Base-by-base conservation (phyloP, 1,140 invertebrate genomes). In the Drosophila seguyi region DNA sequence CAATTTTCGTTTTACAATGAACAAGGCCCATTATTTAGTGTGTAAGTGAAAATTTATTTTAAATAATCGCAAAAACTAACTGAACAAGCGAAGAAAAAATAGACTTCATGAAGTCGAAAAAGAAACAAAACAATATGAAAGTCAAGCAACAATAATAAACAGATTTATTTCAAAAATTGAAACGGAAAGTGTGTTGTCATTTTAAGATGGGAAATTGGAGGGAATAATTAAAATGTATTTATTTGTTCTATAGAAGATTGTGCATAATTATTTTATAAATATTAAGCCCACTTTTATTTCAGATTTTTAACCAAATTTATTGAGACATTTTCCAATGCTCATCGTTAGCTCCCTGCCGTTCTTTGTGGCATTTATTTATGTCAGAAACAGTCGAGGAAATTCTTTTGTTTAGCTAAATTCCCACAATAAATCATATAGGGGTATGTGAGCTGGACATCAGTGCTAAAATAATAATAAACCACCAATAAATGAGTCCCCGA, bases 1-100 rank as follows among this genome's bases (percentile, higher is more conserved):
- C 29, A 31, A 52, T 53, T 77, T 60, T 73, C 67, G 27, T 61
- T 68, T 81, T 44, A 13, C 58, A 72, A 75, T 62, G 57, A 84
- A 88, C 76, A 88, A 67, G 84, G 72, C 80, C 76, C 84, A 87
- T 87, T 87, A 88, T 88, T 84, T 84, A 87, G 84, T 87, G 50
- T 67, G 84, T 87, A 87, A 87, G 83, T 53, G 63, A 58, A 75
- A 68, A 50, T 66, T 84, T 88, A 76, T 84, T 90, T 88, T 80
- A 69, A 83, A 88, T 79, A 83, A 79, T 72, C 79, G 59, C 58
- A 79, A 76, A 16, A 79, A 73, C 61, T 62, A 73, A 71, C 56
- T 75, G 48, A 71, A 63, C n/a, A 57, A 56, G 57, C 34, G 53
- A 38, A 48, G 45, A 68, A 31, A 25, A 63, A 27, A 56, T 39